Percentiles rank a stretch among this genome's conserved stretches.
phyloP scores from a whole-genome alignment of 2,113 vertebrate species.

The Pycnonotus jocosus region DNA sequence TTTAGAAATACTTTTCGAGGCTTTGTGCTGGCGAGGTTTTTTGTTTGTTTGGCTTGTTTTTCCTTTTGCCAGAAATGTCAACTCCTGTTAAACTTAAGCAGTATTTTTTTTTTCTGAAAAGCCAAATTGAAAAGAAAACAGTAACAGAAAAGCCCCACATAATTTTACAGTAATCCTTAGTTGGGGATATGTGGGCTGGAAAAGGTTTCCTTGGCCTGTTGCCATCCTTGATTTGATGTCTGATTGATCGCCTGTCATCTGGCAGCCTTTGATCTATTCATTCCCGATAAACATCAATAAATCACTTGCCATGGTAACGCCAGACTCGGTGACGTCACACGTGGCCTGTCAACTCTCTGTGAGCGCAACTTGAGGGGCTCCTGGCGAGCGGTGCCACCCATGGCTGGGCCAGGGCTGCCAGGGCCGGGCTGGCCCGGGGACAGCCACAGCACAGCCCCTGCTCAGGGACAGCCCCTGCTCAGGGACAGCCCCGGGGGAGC shows the following conservation, averaged over 20 bases:
- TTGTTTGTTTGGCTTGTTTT: conserved; percentile 28
- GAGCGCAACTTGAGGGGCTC: conserved; percentile 65
- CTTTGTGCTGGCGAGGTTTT: not conserved
- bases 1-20: conserved; percentile 43
- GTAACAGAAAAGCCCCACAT: conserved; percentile 64
- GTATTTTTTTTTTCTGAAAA: conserved; percentile 55
- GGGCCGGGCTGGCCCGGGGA: not conserved
- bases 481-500: not conserved
- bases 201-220: conserved; percentile 88
- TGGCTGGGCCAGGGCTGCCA: conserved; percentile 10
- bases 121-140: conserved; percentile 49
- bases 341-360: conserved; percentile 78
- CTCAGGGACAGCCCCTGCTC: not conserved
- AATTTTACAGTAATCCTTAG: conserved; percentile 79
- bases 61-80: conserved; percentile 45
- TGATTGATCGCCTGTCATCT: conserved; percentile 95
- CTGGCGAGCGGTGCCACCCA: conserved; percentile 4
- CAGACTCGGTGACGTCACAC: conserved; percentile 84
- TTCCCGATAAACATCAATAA: conserved; percentile 99
- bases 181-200: conserved; percentile 77
- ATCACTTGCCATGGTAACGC: conserved; percentile 86
- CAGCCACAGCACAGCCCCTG: not conserved
- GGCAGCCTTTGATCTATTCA: conserved; percentile 97
- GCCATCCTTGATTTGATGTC: conserved; percentile 96
- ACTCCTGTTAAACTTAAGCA: conserved; percentile 61